Evolutionary conservation across 2,888 invertebrate species (phyloP), one percentile per base, ranked within the genome.

Genomic region (Yponomeuta cagnagella): DNA sequence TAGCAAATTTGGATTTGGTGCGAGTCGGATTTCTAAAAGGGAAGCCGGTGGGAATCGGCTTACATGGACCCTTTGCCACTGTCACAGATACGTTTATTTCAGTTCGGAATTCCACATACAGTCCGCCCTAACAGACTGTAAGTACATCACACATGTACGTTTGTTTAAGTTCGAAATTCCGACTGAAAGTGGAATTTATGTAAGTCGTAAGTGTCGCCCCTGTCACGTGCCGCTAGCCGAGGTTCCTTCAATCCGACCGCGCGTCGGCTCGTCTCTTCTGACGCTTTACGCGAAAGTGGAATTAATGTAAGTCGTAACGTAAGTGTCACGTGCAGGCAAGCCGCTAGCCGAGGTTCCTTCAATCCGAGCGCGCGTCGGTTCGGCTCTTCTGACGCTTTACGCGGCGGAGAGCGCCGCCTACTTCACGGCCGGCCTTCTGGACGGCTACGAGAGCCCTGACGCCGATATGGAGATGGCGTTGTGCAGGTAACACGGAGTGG

Each of bases 351-450:
- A 89, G 0, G 10, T 89, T 0, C 75, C 87, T 0, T 81, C 85
- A 0, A 83, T 90, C 15, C 77, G 84, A 0, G 73, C 81, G 0
- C 77, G 77, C 0, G 73, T 96, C 0, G 95, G 96, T 73, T 93
- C 93, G 70, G 93, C 95, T 0, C 81, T 95, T 37, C 77, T 96
- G 1, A 86, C 94, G 1, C 94, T 96, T 1, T 99, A 98, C 79
- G 96, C 95, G 0, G 95, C 97, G 84, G 98, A 99, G 86, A 97
- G 98, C 78, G 95, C 96, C 80, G 93, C 96, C 2, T 99, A 97
- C 82, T 90, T 97, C 77, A 97, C 97, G 0, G 94, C 97, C 0
- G 97, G 96, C 0, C 85, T 97, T 9, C 79, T 96, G 37, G 98
- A 98, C 79, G 93, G 93, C 0, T 96, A 95, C 75, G 86, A 94